Percentiles rank a stretch among this genome's conserved stretches.
phyloP scores from a whole-genome alignment of 2,797 vertebrate species.

The Cryptoprocta ferox region DNA sequence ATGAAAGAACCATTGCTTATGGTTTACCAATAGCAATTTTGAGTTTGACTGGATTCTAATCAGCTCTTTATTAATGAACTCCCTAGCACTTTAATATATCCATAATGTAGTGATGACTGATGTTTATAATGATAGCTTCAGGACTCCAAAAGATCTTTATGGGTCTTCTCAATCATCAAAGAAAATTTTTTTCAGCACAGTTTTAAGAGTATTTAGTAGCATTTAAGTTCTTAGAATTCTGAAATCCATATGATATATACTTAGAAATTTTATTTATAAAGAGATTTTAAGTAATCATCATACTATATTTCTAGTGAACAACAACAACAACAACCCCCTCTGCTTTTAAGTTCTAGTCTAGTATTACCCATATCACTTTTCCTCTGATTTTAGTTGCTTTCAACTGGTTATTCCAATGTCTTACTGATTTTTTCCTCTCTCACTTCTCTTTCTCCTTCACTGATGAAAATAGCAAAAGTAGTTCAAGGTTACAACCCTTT shows the following conservation, averaged over 20 bases:
- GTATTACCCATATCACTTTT: neutral
- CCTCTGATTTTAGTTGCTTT: conserved; percentile 14
- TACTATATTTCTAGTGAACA: neutral
- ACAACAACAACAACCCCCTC: neutral
- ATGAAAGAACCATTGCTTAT: conserved; percentile 23
- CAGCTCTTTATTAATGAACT: conserved; percentile 28
- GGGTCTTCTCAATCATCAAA: conserved; percentile 4
- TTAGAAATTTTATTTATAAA: neutral
- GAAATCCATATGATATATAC: neutral
- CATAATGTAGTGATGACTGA: neutral
- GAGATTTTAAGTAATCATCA: neutral
- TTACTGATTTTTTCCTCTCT: neutral
- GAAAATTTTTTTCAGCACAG: neutral
- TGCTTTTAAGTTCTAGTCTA: conserved; percentile 27
- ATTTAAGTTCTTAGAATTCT: conserved; percentile 23
- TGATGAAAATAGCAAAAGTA: conserved; percentile 34
- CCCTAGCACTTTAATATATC: neutral
- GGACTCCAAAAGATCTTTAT: conserved; percentile 28
- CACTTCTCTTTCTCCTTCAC: neutral
- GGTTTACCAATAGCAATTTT: neutral
- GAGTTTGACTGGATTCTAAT: neutral
- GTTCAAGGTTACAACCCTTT: conserved; percentile 19
- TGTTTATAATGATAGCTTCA: conserved; percentile 5
- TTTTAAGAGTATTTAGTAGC: conserved; percentile 10
- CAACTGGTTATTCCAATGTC: neutral